Conservation (phyloP, 2,797 vertebrate genomes). For the Microctenopoma lineatum region DNA sequence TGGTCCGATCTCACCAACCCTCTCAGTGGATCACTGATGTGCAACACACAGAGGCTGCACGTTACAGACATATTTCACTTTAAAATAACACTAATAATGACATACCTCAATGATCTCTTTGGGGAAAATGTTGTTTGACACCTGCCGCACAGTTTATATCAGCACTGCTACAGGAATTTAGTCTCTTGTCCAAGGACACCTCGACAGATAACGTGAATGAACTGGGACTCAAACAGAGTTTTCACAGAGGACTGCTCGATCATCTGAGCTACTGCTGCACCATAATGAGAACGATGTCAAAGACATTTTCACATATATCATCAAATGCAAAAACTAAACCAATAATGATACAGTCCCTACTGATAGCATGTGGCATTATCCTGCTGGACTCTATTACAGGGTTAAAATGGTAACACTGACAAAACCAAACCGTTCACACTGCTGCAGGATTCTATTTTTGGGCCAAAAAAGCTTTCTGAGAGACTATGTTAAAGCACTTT, state of each 20-base stretch:
- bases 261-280: too few species aligned
- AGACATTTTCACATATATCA: too few species aligned
- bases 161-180: too few species aligned
- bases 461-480: neutral
- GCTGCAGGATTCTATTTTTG: constrained; percentile 8
- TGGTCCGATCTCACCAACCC: neutral
- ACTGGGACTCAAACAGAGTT: too few species aligned
- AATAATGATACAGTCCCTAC: neutral
- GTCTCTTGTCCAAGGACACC: too few species aligned
- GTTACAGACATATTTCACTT: neutral
- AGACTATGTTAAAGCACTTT: constrained; percentile 15
- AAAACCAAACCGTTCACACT: neutral
- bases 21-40: constrained; percentile 10
- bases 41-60: neutral
- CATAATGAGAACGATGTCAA: too few species aligned
- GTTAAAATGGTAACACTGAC: neutral
- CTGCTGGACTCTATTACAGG: neutral
- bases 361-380: neutral
- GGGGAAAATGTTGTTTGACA: too few species aligned
- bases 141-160: too few species aligned
- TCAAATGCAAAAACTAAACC: neutral
- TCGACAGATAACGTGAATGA: too few species aligned
- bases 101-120: too few species aligned
- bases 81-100: neutral
- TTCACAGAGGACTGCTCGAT: too few species aligned